Conservation (phyloP, 2,113 vertebrate genomes). For the Alouatta palliata region DNA sequence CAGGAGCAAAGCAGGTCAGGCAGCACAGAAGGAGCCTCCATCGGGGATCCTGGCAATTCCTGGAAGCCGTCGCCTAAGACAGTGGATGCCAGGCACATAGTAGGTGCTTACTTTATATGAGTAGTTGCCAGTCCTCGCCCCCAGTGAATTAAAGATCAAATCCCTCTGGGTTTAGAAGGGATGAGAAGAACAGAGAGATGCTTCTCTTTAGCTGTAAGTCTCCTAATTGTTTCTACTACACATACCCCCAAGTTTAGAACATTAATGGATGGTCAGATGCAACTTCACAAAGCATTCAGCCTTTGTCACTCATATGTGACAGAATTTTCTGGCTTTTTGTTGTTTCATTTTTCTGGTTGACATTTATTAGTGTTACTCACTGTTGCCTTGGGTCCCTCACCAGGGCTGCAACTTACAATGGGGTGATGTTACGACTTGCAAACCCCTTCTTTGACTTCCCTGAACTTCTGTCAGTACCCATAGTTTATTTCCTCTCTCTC, state of each 20-base stretch:
- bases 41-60: conserved; percentile 3
- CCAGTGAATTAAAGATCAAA: neutral
- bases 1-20: conserved; percentile 58
- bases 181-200: neutral
- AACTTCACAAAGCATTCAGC: neutral
- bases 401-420: neutral
- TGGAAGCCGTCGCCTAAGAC: neutral
- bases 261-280: neutral
- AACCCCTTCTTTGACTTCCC: neutral
- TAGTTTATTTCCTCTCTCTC: neutral
- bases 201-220: neutral
- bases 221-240: neutral
- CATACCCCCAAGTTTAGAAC: neutral
- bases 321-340: neutral
- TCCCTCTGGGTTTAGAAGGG: neutral
- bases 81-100: neutral
- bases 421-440: neutral
- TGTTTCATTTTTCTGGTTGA: neutral
- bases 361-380: neutral
- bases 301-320: neutral
- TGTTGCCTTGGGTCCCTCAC: neutral
- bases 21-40: neutral
- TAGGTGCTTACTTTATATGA: neutral
- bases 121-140: neutral
- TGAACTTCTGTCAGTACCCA: neutral